A percentile compares a stretch with the other conserved stretches of the same genome.
Evolutionary conservation across 2,113 vertebrate species (phyloP).

Genomic region (Crotalus viridis): DNA sequence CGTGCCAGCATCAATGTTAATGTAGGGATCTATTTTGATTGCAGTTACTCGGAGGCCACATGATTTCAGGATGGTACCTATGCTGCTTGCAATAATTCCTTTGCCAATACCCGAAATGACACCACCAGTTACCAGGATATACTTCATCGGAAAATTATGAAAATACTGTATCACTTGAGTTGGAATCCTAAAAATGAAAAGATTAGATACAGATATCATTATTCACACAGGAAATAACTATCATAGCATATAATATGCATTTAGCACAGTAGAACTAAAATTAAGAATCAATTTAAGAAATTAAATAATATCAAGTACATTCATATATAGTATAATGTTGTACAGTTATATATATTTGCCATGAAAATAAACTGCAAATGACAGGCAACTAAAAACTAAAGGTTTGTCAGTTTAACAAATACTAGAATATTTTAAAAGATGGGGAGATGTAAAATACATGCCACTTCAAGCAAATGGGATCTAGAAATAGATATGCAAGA

Average conservation of each 20-base stretch:
- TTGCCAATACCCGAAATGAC: conserved; percentile 82
- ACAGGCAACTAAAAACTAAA: neutral
- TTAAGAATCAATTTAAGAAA: neutral
- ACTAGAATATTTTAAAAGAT: neutral
- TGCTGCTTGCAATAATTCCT: conserved; percentile 80
- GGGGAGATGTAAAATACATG: neutral
- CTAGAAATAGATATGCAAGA: neutral
- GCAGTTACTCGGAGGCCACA: conserved; percentile 78
- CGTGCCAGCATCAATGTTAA: conserved; percentile 79
- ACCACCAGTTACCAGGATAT: conserved; percentile 77
- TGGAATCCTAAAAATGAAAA: conserved; percentile 53
- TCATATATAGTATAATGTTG: neutral
- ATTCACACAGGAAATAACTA: neutral
- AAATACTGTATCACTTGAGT: neutral
- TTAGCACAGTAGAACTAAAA: neutral
- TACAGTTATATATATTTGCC: neutral
- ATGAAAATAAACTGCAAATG: neutral
- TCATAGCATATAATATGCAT: neutral
- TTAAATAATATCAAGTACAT: neutral
- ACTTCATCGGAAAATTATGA: conserved; percentile 72
- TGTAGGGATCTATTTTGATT: conserved; percentile 81
- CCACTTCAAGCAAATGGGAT: neutral
- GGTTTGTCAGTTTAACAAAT: neutral
- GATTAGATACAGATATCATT: neutral
- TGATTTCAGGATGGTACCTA: conserved; percentile 77